Base-by-base conservation (phyloP, 2,888 invertebrate genomes). In the Pogonocherus hispidulus region DNA sequence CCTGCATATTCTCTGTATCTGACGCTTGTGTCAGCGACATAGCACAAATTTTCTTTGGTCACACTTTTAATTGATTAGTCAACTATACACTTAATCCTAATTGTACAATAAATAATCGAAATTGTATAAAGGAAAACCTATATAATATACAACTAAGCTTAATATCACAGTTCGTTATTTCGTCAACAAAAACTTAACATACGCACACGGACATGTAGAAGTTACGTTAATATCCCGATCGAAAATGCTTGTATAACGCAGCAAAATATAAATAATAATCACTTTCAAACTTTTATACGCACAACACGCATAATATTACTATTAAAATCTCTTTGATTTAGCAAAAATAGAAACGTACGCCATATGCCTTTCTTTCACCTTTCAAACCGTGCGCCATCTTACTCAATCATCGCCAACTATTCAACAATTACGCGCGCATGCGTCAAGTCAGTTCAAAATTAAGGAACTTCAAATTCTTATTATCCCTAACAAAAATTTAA, bases 131-230 rank as follows among this genome's bases (percentile, higher is more conserved):
- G 75, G 70, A 78, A 78, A 80, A 79, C 79, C 79, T 81, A 80
- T 79, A 78, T 75, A 79, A 78, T 78, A 77, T 72, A 79, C 77
- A 82, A 81, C 81, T 82, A 81, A 81, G 74, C 73, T 81, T 81
- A 82, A 82, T 82, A 82, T 82, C 82, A 82, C 82, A 82, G 82
- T 80, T 80, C 78, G 80, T 80, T 80, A 74, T 77, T 80, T 81
- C 79, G 77, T 80, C 79, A 80, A 80, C 81, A 80, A 81, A 79
- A 81, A 80, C 80, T 79, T 73, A 80, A 80, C 79, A 80, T 79
- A 81, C 80, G 81, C 79, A 79, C 77, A 81, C 78, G 71, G 79
- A 78, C 79, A 79, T 78, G 75, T 77, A 78, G 72, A 76, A 76
- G 64, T 70, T 72, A 72, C 73, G 71, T 72, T 70, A 63, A 72